These are phyloP conservation scores for Oophaga sylvatica DNA, from an alignment of 2,797 vertebrate species.

Conservation along the genomic window DNA sequence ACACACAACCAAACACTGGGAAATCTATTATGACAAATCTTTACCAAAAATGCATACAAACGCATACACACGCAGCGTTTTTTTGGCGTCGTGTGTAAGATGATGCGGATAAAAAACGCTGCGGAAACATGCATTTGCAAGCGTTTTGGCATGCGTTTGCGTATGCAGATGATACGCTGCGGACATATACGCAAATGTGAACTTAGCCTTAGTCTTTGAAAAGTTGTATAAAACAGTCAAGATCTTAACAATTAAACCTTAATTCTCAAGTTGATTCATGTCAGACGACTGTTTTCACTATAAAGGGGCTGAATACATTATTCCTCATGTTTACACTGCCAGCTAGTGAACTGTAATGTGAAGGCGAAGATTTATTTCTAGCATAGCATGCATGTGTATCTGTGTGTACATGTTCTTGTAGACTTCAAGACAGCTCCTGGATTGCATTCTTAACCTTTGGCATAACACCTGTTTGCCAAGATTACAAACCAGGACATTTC, in stretches of 20 bases:
- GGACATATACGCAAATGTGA: too few species aligned
- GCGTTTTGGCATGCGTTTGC: too few species aligned
- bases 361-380: slow-evolving; percentile 45
- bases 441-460: slow-evolving; percentile 54
- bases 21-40: too few species aligned
- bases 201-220: too few species aligned
- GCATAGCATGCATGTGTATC: slow-evolving; percentile 16
- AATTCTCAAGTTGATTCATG: slow-evolving; percentile 49
- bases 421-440: slow-evolving; percentile 36
- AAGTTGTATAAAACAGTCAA: background rate
- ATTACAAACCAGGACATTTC: slow-evolving; percentile 58
- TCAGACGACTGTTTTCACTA: background rate
- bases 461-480: slow-evolving; percentile 60
- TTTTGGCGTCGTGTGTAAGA: too few species aligned
- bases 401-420: slow-evolving; percentile 51
- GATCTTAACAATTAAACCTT: slow-evolving; percentile 8
- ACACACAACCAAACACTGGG: too few species aligned
- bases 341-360: slow-evolving; percentile 2
- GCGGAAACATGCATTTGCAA: too few species aligned
- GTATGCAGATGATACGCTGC: too few species aligned
- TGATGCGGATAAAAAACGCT: too few species aligned
- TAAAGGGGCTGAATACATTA: background rate
- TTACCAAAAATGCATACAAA: too few species aligned
- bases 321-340: slow-evolving; percentile 18
- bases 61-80: too few species aligned